Evolutionary conservation across 1,140 invertebrate species (phyloP), one percentile per base, ranked within the genome.

Genomic region (Bombus picipes): DNA sequence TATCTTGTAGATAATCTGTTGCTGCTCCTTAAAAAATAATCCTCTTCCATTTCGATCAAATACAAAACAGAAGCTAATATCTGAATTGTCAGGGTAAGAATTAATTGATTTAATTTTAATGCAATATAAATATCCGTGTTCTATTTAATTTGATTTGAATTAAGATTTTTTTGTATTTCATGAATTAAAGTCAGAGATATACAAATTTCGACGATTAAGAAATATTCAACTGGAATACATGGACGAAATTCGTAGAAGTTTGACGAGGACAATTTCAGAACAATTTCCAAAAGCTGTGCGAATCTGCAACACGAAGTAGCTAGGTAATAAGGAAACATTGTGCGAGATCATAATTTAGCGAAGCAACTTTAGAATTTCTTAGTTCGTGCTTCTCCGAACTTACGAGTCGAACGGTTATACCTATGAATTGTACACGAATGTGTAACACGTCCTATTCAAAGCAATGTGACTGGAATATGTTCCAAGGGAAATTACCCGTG

Each of bases 371-470:
- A 62, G 25, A 18, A 37, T 77, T 39, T 76, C 74, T 76, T 62
- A 28, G 25, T 62, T 62, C 34, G 53, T 76, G 34, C 15, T 39
- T 75, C 41, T 43, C 2, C 47, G 34, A 76, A 59, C 10, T 76
- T 10, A 15, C 74, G 39, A 76, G 53, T 76, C 37, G 25, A 41
- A 62, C 34, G 37, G 34, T 59, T 76, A 39, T 57, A 53, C 47
- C 47, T 53, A 62, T 43, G 72, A 73, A 73, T 73, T 41, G 71
- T 73, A 37, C 41, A 43, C 25, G 39, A 73, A 73, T 32, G 18
- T 43, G 28, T 73, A 76, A 65, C 37, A 41, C 18, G 34, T 41
- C 10, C 37, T n/a, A 41, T 25, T 41, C 13, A n/a, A 47, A 74
- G 72, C 72, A 12, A 74, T 25, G 72, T n/a, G 72, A 74, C 41